Base-by-base conservation (phyloP, 2,797 vertebrate species). In the Yasuhikotakia modesta region DNA sequence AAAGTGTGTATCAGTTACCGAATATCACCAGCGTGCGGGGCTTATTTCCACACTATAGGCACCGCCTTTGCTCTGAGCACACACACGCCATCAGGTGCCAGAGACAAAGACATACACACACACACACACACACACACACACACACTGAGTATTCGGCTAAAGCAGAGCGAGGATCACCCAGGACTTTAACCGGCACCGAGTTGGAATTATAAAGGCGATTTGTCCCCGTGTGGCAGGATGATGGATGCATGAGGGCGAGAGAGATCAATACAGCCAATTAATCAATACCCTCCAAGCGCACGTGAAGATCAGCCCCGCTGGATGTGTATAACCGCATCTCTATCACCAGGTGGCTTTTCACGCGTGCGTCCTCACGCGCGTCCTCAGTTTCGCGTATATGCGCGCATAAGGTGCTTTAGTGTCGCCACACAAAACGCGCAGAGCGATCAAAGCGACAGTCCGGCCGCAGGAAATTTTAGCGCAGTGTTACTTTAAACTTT, bases 111-210 rank as follows among this genome's bases (percentile, higher is more conserved):
- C 52, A 79, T 71, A 76, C 6, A 64, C 7, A 57, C 39, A 79
- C 52, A 79, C 71, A 74, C 6, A 66, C 12, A 60, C n/a, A 76
- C 6, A 64, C 7, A 57, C 39, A 79, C 52, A 79, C 71, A 74
- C 6, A 66, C 12, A 71, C 72, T 76, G 85, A 86, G 72, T 72
- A 87, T 90, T 89, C 79, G 81, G 81, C 84, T 84, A 82, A 84
- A 84, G 86, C 83, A 78, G 16, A 61, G 81, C 84, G 78, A 64
- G 65, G 78, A 83, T 85, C 85, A 88, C 27, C 55, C 64, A 57
- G 78, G 75, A 77, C 66, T 63, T 70, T 39, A 50, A 27, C 45
- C 43, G 10, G 24, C 53, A 68, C 52, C 75, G 30, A 63, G 45
- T 78, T 70, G 76, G 76, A 70, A 70, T 43, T 63, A 70, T 70